These are phyloP conservation scores for Enteromius treurensis DNA, from an alignment of 2,797 vertebrate species.

Conservation along the genomic window DNA sequence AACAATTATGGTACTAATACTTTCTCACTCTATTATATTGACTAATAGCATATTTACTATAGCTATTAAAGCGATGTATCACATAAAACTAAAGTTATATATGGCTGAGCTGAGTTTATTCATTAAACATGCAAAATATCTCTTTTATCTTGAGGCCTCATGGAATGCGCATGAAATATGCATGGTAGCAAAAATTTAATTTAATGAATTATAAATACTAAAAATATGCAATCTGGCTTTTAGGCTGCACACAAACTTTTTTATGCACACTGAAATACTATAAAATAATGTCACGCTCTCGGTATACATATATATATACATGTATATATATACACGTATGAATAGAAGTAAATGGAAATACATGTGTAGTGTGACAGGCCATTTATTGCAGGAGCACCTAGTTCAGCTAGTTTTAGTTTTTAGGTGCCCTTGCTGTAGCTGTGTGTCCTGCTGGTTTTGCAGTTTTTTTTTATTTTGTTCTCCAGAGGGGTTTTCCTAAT, in stretches of 20 bases:
- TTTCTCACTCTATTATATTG: neutral
- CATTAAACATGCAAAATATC: neutral
- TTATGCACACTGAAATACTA: neutral
- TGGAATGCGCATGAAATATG: neutral
- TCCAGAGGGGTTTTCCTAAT: conserved; percentile 18
- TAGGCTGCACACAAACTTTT: neutral
- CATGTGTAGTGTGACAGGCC: neutral
- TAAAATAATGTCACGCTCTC: neutral
- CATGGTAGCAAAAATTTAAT: neutral
- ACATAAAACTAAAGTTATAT: neutral
- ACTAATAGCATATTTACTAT: neutral
- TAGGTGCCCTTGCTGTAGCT: neutral
- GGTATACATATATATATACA: neutral
- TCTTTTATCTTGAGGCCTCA: neutral
- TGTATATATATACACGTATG: neutral
- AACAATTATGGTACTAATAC: neutral
- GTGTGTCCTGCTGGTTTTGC: conserved; percentile 10
- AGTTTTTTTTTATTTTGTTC: neutral
- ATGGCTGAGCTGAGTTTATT: neutral
- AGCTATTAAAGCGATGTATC: neutral
- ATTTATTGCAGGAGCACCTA: conserved; percentile 7
- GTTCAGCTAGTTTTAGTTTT: conserved; percentile 33
- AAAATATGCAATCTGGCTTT: neutral
- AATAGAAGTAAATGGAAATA: neutral
- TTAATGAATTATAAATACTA: neutral